Base-by-base conservation (phyloP, 1,140 invertebrate species). In the Augochlora pura region DNA sequence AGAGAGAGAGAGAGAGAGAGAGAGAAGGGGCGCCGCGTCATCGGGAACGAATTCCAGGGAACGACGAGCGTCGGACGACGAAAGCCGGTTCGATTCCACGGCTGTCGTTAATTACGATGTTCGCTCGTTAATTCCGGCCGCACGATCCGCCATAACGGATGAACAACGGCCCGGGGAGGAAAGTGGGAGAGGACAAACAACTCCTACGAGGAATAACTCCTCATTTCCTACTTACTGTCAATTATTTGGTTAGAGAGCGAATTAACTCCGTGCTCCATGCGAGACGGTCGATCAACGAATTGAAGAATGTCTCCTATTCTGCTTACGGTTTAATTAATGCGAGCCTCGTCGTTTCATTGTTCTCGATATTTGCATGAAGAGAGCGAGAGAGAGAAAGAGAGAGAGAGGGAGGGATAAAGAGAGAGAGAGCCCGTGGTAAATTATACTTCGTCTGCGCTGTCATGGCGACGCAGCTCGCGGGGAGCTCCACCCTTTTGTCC, bases 201-300 rank as follows among this genome's bases (percentile, higher is more conserved):
- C 76, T 78, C 69, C 76, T 78, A 78, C 76, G 76, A 78, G 76
- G 68, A 78, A 78, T 78, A 78, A 78, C 76, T 77, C 70, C 76
- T 78, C 76, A 78, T 78, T 78, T 78, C 76, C 76, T 78, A 72
- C 76, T 78, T 78, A 78, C 76, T 78, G 76, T 78, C 76, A 78
- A 78, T 78, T 78, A 78, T 78, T 78, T 71, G 76, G 76, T 78
- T 78, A 78, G 76, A 78, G 76, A 78, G 76, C 76, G 68, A 78
- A 78, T 78, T 78, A 78, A 54, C 76, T 78, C 69, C 59, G 76
- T 59, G 76, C 46, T 77, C 39, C 64, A 68, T 52, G 73, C 73
- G 73, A 76, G 76, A 39, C 42, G 68, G 68, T 72, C 67, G 76
- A 78, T 78, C 68, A 72, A 78, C 76, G 69, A 78, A 78, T 78